A percentile compares a stretch with the other conserved stretches of the same genome.
Evolutionary conservation across 2,888 invertebrate genomes (phyloP).

Genomic region (Agriotes lineatus): DNA sequence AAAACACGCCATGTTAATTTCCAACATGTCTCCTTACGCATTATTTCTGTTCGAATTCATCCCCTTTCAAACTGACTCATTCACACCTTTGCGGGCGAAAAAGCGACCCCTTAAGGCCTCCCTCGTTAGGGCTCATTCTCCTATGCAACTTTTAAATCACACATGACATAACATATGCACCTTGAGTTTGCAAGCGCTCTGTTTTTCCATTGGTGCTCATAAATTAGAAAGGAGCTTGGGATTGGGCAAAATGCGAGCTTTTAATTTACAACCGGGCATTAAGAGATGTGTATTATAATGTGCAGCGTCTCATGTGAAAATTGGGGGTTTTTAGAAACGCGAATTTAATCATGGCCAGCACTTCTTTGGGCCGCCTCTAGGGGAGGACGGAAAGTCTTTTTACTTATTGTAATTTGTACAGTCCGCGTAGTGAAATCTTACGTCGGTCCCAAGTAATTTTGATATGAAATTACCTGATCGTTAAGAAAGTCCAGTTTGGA

Average conservation of each 20-base stretch:
- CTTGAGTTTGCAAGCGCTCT: conserved; percentile 30
- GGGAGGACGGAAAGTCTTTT: conserved; percentile 21
- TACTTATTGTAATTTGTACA: conserved; percentile 34
- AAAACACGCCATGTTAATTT: conserved; percentile 43
- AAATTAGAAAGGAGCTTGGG: conserved; percentile 49
- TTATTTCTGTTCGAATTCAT: conserved; percentile 33
- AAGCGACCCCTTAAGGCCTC: conserved; percentile 37
- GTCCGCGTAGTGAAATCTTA: too few relatives aligned
- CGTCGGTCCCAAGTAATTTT: too few relatives aligned
- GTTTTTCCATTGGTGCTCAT: conserved; percentile 57
- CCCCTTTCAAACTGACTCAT: conserved; percentile 38
- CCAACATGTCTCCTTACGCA: conserved; percentile 32
- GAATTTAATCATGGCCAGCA: conserved; percentile 40
- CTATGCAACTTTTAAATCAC: conserved; percentile 34
- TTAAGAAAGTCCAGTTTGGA: too few relatives aligned
- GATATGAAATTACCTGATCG: too few relatives aligned
- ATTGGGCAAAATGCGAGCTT: conserved; percentile 57
- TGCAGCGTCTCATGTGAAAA: conserved; percentile 61
- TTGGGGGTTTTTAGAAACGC: conserved; percentile 55
- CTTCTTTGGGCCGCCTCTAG: conserved; percentile 43
- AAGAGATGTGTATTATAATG: conserved; percentile 54
- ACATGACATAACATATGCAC: conserved; percentile 43
- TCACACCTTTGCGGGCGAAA: conserved; percentile 44
- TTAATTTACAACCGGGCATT: conserved; percentile 62
- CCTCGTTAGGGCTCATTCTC: conserved; percentile 39